These are phyloP conservation scores for Enteromius thamalakanensis DNA, from an alignment of 2,797 vertebrate species.

Conservation along the genomic window DNA sequence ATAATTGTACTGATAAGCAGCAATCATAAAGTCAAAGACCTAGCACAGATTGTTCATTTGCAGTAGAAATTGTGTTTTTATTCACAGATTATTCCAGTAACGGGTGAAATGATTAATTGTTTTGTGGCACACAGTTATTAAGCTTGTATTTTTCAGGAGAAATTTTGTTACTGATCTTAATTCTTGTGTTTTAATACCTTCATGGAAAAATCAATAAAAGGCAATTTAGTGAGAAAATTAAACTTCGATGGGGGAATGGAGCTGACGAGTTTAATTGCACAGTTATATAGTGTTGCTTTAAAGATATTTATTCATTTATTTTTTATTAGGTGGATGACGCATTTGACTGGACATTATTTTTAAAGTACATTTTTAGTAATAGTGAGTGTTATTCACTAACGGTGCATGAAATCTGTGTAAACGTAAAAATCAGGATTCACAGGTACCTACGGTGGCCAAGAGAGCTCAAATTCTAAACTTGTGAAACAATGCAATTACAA, in stretches of 20 bases:
- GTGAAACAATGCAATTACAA: not conserved
- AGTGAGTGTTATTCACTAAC: not conserved
- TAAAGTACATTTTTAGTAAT: not conserved
- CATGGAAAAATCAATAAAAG: not conserved
- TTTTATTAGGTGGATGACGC: not conserved
- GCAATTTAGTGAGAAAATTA: not conserved
- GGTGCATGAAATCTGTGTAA: not conserved
- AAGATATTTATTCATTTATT: not conserved
- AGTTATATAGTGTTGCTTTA: not conserved
- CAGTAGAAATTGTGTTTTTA: not conserved
- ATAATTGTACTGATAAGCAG: not conserved
- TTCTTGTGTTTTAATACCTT: not conserved
- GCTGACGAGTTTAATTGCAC: not conserved
- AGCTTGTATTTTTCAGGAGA: not conserved
- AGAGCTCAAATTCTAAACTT: not conserved
- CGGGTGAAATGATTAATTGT: not conserved
- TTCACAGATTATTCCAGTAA: not conserved
- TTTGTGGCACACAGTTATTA: slow-evolving; percentile 14
- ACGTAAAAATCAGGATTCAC: not conserved
- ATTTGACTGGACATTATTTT: not conserved
- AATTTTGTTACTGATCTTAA: slow-evolving; percentile 9
- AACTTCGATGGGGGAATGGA: not conserved
- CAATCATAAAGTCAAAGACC: not conserved
- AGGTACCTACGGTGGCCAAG: no score
- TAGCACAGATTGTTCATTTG: not conserved